Percentiles rank a stretch among this genome's conserved stretches.
These are phyloP conservation scores for Macrotis lagotis DNA, from an alignment of 2,113 vertebrate genomes.

Conservation along the genomic window DNA sequence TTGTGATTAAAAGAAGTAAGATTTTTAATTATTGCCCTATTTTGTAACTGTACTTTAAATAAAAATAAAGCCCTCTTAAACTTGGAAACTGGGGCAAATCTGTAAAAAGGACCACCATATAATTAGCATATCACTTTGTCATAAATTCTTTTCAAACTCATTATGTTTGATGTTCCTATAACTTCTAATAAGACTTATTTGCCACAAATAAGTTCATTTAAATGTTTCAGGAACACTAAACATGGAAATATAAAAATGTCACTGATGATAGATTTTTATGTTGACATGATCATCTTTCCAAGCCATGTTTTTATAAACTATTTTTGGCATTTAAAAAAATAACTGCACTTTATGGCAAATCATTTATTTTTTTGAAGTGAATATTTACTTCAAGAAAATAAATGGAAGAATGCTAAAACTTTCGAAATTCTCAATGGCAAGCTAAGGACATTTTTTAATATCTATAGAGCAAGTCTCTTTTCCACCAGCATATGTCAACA, in stretches of 20 bases:
- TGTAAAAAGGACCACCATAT: background rate
- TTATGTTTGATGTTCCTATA: constrained; percentile 9
- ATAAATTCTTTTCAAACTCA: background rate
- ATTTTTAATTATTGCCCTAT: background rate
- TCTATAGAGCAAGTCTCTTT: constrained; percentile 36
- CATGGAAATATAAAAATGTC: background rate
- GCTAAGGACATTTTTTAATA: background rate
- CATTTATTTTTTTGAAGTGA: no score
- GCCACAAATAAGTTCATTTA: background rate
- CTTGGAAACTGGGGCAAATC: background rate
- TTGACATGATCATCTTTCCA: background rate
- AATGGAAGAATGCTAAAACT: background rate
- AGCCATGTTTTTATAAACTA: background rate
- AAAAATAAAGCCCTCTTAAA: constrained; percentile 11
- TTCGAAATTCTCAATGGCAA: constrained; percentile 9
- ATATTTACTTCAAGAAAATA: constrained; percentile 23
- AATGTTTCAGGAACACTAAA: constrained; percentile 12
- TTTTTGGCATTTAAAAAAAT: background rate
- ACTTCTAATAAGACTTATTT: background rate
- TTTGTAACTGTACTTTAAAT: constrained; percentile 5
- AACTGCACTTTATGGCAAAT: background rate
- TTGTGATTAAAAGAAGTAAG: background rate
- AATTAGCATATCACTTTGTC: background rate
- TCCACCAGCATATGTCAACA: background rate
- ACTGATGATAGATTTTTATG: background rate